Evolutionary conservation across 2,888 invertebrate species (phyloP).

Genomic region (Folsomia manolachei): DNA sequence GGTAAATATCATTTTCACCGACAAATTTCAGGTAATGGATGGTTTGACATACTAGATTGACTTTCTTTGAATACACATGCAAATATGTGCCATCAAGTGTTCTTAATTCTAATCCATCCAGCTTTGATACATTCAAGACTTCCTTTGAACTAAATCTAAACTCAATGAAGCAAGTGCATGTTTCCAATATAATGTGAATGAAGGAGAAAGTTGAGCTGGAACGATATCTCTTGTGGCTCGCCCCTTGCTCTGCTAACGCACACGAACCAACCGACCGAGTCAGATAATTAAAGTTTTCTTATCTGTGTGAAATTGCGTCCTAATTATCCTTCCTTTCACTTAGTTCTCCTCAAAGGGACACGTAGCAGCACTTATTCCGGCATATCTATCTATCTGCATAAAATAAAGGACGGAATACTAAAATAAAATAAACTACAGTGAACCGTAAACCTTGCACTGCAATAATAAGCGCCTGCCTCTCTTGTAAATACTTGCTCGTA

Average conservation of each 20-base stretch:
- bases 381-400: background rate
- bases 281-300: slow-evolving; percentile 49
- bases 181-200: background rate
- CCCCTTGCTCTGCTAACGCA: no score
- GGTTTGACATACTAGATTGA: no score
- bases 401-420: background rate
- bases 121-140: background rate
- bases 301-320: slow-evolving; percentile 49
- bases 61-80: no score
- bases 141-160: background rate
- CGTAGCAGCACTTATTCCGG: background rate
- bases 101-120: no score
- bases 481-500: no score
- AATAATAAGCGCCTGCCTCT: no score
- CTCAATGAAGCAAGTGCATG: background rate
- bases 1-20: no score
- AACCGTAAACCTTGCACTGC: background rate
- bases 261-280: background rate
- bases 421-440: background rate
- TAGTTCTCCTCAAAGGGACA: slow-evolving; percentile 18
- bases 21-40: no score
- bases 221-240: background rate
- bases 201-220: background rate
- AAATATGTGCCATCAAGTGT: no score
- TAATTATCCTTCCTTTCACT: slow-evolving; percentile 47